Conservation (phyloP, 2,797 vertebrate genomes). For the Phrynocephalus vlangalii region DNA sequence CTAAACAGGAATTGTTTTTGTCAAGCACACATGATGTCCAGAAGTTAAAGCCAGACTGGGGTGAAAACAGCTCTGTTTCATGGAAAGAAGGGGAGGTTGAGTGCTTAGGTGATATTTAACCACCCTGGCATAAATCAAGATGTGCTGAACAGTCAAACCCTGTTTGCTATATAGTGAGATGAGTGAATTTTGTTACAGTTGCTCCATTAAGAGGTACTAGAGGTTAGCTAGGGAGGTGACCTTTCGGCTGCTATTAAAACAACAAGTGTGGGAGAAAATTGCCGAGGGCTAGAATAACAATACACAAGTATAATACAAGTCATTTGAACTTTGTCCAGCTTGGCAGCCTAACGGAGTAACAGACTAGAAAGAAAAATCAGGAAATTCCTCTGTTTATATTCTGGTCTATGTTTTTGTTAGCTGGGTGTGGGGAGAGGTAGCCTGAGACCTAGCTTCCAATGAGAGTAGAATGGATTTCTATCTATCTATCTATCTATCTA, state of each 20-base stretch:
- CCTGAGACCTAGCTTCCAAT: not conserved
- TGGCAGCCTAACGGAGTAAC: conserved; percentile 67
- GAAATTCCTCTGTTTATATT: conserved; percentile 47
- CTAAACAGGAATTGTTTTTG: conserved; percentile 60
- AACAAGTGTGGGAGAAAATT: conserved; percentile 74
- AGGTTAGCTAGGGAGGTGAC: conserved; percentile 73
- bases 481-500: too few relatives aligned
- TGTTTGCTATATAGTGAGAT: conserved; percentile 61
- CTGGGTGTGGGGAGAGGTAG: not conserved
- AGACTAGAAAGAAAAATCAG: conserved; percentile 60
- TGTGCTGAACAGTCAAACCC: conserved; percentile 64
- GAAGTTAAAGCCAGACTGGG: conserved; percentile 45
- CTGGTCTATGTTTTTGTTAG: conserved; percentile 61
- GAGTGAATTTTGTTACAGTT: conserved; percentile 77
- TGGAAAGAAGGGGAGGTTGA: conserved; percentile 56
- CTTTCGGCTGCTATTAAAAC: conserved; percentile 76
- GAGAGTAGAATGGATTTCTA: too few relatives aligned
- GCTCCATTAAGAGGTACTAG: conserved; percentile 72
- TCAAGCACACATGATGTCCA: conserved; percentile 52
- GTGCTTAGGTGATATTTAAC: conserved; percentile 76
- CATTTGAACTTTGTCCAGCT: conserved; percentile 66
- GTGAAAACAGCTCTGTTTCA: conserved; percentile 60
- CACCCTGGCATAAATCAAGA: conserved; percentile 71
- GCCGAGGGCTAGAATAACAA: conserved; percentile 65
- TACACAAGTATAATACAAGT: conserved; percentile 63